These are phyloP conservation scores for Argyra leucocephala DNA, from an alignment of 2,888 invertebrate genomes.

Conservation along the genomic window DNA sequence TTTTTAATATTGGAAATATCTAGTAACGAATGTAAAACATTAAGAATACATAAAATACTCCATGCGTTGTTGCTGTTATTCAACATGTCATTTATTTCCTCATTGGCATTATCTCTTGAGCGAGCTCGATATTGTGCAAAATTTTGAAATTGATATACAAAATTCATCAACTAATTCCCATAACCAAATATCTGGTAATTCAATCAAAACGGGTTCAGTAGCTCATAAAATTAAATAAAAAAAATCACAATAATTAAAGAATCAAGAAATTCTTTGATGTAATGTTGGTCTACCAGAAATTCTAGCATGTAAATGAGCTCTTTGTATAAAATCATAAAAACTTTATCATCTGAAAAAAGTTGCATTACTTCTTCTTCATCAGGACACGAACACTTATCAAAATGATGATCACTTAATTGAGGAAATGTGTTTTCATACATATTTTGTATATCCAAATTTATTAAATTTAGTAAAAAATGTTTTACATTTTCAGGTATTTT, in stretches of 20 bases:
- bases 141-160: conserved; percentile 95
- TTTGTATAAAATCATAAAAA: conserved; percentile 92
- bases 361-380: conserved; percentile 76
- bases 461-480: conserved; percentile 78
- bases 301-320: conserved; percentile 96
- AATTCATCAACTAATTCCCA: conserved; percentile 99
- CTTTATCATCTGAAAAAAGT: conserved; percentile 46
- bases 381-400: conserved; percentile 92
- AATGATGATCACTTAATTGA: conserved; percentile 90
- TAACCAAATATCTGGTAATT: conserved; percentile 95
- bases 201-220: conserved; percentile 76
- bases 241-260: conserved; percentile 95
- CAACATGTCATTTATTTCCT: conserved; percentile 65
- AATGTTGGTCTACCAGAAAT: conserved; percentile 81
- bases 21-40: conserved; percentile 93
- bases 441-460: conserved; percentile 85
- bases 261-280: conserved; percentile 88
- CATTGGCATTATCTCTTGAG: conserved; percentile 64
- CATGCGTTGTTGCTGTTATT: conserved; percentile 82
- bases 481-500: conserved; percentile 74
- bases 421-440: conserved; percentile 94
- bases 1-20: conserved; percentile 97
- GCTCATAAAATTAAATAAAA: conserved; percentile 93
- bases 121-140: conserved; percentile 70
- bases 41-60: conserved; percentile 96